Base-by-base conservation (phyloP, 2,888 invertebrate species). In the Drosophila mimetica region DNA sequence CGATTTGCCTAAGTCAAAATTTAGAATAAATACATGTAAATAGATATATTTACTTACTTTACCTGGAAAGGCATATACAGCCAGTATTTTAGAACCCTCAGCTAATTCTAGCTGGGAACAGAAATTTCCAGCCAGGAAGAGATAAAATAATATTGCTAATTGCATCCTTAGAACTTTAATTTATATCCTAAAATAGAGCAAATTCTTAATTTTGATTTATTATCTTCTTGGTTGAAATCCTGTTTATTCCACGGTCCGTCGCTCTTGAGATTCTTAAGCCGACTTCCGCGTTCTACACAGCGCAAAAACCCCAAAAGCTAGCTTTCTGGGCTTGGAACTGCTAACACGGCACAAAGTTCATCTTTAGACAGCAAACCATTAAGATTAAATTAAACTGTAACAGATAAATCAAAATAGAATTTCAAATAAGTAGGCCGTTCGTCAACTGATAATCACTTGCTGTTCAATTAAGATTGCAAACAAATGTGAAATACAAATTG, bases 21-120 rank as follows among this genome's bases (percentile, higher is more conserved):
- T 2, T 4, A 9, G 11, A 7, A 37, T 25, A 14, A 6, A 6
- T 25, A 13, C n/a, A n/a, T n/a, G n/a, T n/a, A n/a, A n/a, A n/a
- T 13, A 18, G 0, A 2, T 20, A 18, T 13, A 4, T 32, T 8
- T 8, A n/a, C 13, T n/a, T 18, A 37, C 16, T 44, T 69, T 55
- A 82, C 81, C 92, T 1, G 91, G 91, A 54, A 92, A 92, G 0
- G 92, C 89, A 66, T 92, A 93, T 0, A 92, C 67, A 0, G 91
- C 93, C 7, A 93, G 79, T 39, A 93, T 93, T 39, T 91, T 90
- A 0, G 92, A 90, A 18, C 83, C 64, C 22, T 76, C 52, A 0
- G 52, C 78, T 4, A 28, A 9, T 11, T 61, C 48, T 0, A 37
- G 13, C 14, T 44, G n/a, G 0, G 51, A 30, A 20, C 16, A 44